Conservation (phyloP, 2,888 invertebrate genomes). For the Ochropleura leucogaster region DNA sequence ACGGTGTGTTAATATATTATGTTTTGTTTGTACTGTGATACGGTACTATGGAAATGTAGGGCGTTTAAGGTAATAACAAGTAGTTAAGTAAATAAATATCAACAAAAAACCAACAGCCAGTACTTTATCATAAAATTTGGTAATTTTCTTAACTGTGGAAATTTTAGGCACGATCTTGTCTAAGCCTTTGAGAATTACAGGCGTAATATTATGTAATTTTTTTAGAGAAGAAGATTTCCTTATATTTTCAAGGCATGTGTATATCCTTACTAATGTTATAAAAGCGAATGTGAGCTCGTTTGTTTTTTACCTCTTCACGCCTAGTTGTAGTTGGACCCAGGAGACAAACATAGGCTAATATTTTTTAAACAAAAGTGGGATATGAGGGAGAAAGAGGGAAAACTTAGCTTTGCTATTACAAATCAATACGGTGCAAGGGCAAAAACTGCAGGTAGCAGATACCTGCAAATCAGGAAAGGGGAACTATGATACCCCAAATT, state of each 20-base stretch:
- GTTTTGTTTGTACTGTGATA: slow-evolving; percentile 46
- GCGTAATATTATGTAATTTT: neutral
- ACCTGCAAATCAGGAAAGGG: too few relatives aligned
- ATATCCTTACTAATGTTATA: too few relatives aligned
- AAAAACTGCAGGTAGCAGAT: too few relatives aligned
- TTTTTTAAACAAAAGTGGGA: too few relatives aligned
- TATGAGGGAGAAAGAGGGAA: too few relatives aligned
- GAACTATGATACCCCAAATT: too few relatives aligned
- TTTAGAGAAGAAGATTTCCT: neutral
- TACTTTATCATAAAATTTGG: neutral
- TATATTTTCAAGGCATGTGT: neutral
- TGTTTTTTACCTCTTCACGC: too few relatives aligned
- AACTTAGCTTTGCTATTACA: too few relatives aligned
- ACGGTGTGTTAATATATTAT: neutral
- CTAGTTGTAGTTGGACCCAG: too few relatives aligned
- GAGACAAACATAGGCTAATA: too few relatives aligned
- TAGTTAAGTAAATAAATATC: neutral
- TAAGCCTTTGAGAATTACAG: neutral
- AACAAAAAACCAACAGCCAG: neutral
- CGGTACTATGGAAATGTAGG: neutral
- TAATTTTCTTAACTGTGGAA: neutral
- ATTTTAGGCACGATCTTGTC: neutral
- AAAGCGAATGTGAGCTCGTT: too few relatives aligned
- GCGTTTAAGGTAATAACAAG: neutral
- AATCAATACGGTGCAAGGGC: too few relatives aligned